Conservation (phyloP, 2,797 vertebrate genomes). For the Microchirus variegatus region DNA sequence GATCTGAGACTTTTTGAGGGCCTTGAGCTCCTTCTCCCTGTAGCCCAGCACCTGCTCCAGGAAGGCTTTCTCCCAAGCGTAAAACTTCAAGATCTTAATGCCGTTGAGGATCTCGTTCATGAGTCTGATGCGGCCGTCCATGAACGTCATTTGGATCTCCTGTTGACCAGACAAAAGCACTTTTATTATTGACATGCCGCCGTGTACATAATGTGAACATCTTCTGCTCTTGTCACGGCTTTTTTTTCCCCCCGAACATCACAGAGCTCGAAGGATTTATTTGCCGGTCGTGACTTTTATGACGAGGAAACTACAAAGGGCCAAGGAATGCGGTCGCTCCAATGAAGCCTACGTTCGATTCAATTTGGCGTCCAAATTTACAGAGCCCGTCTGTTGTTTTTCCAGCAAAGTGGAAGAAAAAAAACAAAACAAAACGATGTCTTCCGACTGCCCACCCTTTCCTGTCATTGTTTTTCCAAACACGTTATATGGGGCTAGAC, state of each 20-base stretch:
- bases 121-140: conserved; percentile 89
- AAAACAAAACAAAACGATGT: conserved; percentile 37
- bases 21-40: conserved; percentile 87
- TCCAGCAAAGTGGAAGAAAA: conserved; percentile 76
- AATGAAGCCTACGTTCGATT: conserved; percentile 66
- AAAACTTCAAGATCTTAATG: conserved; percentile 91
- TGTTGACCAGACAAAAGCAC: conserved; percentile 65
- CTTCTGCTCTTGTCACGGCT: conserved; percentile 43
- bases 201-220: too few relatives aligned
- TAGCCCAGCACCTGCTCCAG: conserved; percentile 84
- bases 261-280: conserved; percentile 58
- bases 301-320: conserved; percentile 68
- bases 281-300: conserved; percentile 66
- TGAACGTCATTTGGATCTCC: conserved; percentile 94
- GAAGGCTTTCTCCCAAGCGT: conserved; percentile 94
- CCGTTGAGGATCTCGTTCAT: conserved; percentile 89
- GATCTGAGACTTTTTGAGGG: conserved; percentile 89
- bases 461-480: conserved; percentile 79
- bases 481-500: conserved; percentile 68
- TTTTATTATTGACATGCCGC: conserved; percentile 20
- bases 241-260: too few relatives aligned
- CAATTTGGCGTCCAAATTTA: conserved; percentile 66
- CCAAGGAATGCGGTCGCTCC: conserved; percentile 67
- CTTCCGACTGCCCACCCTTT: conserved; percentile 74
- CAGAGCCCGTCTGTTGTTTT: conserved; percentile 74